Evolutionary conservation across 2,113 vertebrate species (phyloP), one percentile per base, ranked within the genome.

Genomic region (Mormyrus iriodes): DNA sequence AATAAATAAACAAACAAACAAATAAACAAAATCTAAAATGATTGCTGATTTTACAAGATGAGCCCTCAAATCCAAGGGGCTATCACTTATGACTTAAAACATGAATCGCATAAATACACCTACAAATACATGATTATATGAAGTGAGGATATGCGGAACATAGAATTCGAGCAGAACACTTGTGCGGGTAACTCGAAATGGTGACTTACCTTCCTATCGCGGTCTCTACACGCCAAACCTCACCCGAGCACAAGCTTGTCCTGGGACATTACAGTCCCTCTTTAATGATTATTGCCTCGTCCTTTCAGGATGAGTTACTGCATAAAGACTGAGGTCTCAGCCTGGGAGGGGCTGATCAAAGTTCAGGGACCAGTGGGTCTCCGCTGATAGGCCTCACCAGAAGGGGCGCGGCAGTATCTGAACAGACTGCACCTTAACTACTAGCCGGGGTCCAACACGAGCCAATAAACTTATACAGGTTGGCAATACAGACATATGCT

Each of bases 301-400:
- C 73, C 69, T 31, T 17, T 21, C 69, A 21, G 31, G 19, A 79
- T 35, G 27, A 49, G 51, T 51, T 21, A 19, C 55, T 15, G 82
- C 61, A 58, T 69, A 48, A 61, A 15, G 44, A 27, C 31, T 24
- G 42, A 51, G 85, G 27, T 3, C 46, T 35, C 15, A 19, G 44
- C 31, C n/a, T 35, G 85, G 65, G 49, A 79, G 89, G 35, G n/a
- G 86, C 48, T 19, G 85, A 55, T 15, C 89, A 90, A 90, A 90
- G 89, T 90, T 82, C 85, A 82, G 21, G 48, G 4, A 19, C 1
- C 1, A 12, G 27, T 12, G 7, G n/a, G 27, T 52, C 48, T 58
- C 46, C 4, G 42, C 85, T 53, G 24, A 53, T 39, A 35, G 61
- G 31, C 21, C 44, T 55, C 17, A 12, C 31, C 27, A 31, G 27